Base-by-base conservation (phyloP, 2,113 vertebrate genomes). In the Centropus unirufus region DNA sequence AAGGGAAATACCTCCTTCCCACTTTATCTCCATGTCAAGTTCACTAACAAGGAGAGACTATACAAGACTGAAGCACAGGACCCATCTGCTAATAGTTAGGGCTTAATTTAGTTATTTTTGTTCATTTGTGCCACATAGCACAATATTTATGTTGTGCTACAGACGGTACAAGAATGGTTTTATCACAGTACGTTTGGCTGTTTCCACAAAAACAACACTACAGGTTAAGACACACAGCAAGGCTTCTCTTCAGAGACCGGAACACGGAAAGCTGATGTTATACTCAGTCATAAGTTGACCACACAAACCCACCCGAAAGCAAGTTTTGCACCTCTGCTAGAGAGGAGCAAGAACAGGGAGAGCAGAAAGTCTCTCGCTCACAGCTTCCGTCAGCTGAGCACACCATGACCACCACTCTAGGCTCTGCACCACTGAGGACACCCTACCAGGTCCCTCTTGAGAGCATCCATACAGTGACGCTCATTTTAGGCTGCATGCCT, bases 51-150 rank as follows among this genome's bases (percentile, higher is more conserved):
- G 36, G 24, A 70, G 32, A 83, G 8, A 76, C 74, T 79, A 64
- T 1, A 40, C 19, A 67, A 93, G 44, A 70, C 74, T 77, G 73
- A 94, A 91, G 32, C 62, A 87, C 66, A 32, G 32, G 13, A 85
- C 36, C 42, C 87, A 95, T 92, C 74, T 95, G 85, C 72, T 83
- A 88, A 59, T 34, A 80, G 39, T 93, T 92, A 90, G 2, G 34
- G 47, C 46, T 91, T 87, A 75, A 75, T 78, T 93, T 62, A 89
- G 57, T 59, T 1, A 44, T 55, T 91, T 83, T 83, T 87, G 87
- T 77, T 92, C 69, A 88, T 75, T 82, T 74, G 57, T 84, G 73
- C 69, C 72, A 89, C 42, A 62, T 6, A 76, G 47, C 78, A 77
- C 63, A 52, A 52, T 67, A 82, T 54, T 52, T 74, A 79, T 20